Base-by-base conservation (phyloP, 2,797 vertebrate species). In the Acestrorhynchus altus region DNA sequence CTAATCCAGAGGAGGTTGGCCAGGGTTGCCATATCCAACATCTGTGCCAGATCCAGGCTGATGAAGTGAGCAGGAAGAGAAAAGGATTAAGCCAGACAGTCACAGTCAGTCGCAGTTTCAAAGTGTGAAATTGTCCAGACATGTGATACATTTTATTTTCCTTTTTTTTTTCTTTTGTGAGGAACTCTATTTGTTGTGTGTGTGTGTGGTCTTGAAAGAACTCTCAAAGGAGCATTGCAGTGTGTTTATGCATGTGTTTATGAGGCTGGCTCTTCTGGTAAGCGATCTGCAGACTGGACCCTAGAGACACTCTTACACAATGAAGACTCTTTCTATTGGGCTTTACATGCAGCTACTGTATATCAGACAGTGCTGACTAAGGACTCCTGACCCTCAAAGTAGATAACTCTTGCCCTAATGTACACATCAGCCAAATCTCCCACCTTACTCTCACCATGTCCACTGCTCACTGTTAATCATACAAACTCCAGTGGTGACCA, bases 291-390 rank as follows among this genome's bases (percentile, higher is more conserved):
- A 65, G 57, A 76, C 54, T 26, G 52, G 59, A 82, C 60, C 46
- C 82, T 57, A 31, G 74, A 81, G 74, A 76, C 66, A 63, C 16
- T 42, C 40, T 52, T 73, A 72, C 82, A 86, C 35, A 78, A 86
- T 86, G 84, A 73, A 72, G 78, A 82, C 72, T 74, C 74, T 74
- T 64, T 83, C 71, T 63, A 15, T 81, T 72, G 65, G 76, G 63
- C 52, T 76, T 74, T 76, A 83, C 46, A 52, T 64, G 59, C 44
- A 81, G 60, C 79, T 83, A 52, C 74, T 74, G 22, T 77, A 72
- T 44, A 54, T 84, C 65, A 84, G 70, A 72, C 66, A 81, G 72
- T 81, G 76, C 66, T 79, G 71, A 56, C 73, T 4, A 79, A 80
- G 24, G 78, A 83, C 4, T 49, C 72, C 77, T 71, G 73, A 72